These are phyloP conservation scores for Coregonus clupeaformis DNA, from an alignment of 2,113 vertebrate species.

Conservation along the genomic window DNA sequence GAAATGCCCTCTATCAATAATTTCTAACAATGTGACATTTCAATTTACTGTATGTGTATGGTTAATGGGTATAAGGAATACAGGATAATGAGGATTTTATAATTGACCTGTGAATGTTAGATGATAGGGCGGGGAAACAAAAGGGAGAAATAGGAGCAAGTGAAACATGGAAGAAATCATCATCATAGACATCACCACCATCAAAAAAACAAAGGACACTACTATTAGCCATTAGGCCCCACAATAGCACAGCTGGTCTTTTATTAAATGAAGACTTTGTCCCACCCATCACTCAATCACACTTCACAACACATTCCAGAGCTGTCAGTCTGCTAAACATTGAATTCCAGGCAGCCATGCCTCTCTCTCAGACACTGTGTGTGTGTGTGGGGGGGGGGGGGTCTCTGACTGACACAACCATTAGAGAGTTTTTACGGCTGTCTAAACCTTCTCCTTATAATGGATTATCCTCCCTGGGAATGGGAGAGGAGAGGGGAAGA, in stretches of 20 bases:
- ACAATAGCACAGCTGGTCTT: neutral
- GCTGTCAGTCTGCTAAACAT: slow-evolving; percentile 9
- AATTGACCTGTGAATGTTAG: too few relatives aligned
- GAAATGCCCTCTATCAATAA: too few relatives aligned
- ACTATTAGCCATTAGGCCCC: neutral
- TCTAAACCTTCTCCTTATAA: slow-evolving; percentile 50
- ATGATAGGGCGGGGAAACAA: too few relatives aligned
- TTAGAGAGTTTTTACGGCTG: slow-evolving; percentile 65
- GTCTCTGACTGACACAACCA: slow-evolving; percentile 64
- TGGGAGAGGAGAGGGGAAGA: neutral
- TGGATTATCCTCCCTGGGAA: slow-evolving; percentile 48
- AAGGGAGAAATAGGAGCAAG: slow-evolving; percentile 4
- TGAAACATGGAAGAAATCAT: neutral
- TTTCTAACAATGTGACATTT: too few relatives aligned
- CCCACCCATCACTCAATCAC: slow-evolving; percentile 29
- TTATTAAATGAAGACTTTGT: slow-evolving; percentile 37
- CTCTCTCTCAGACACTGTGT: slow-evolving; percentile 10
- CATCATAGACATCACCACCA: neutral
- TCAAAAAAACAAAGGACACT: neutral
- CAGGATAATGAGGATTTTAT: too few relatives aligned
- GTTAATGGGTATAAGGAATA: too few relatives aligned
- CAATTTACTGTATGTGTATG: too few relatives aligned
- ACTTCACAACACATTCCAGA: slow-evolving; percentile 31
- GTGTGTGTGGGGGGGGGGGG: neutral
- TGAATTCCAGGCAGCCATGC: slow-evolving; percentile 11